Evolutionary conservation across 1,140 invertebrate species (phyloP).

Genomic region (Prorops nasuta): DNA sequence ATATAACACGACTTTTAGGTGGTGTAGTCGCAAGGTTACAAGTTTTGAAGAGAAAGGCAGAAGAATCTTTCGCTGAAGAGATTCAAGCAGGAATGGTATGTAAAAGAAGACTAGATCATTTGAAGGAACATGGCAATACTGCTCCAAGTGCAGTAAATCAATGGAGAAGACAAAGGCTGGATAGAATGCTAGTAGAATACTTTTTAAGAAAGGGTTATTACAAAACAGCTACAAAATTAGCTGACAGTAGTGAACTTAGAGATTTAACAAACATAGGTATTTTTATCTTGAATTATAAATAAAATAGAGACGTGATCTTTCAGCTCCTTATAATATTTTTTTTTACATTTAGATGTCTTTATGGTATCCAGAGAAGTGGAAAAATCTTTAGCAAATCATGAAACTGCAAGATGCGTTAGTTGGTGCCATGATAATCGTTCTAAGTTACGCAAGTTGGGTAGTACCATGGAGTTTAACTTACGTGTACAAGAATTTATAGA

Average conservation of each 20-base stretch:
- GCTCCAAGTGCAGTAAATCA: conserved; percentile 64
- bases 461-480: conserved; percentile 88
- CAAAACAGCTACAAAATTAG: conserved; percentile 83
- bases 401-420: conserved; percentile 85
- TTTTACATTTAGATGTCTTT: conserved; percentile 72
- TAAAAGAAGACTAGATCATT: conserved; percentile 87
- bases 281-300: neutral
- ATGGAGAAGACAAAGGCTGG: conserved; percentile 86
- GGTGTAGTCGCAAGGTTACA: conserved; percentile 88
- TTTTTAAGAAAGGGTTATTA: conserved; percentile 95
- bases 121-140: conserved; percentile 74
- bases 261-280: conserved; percentile 89
- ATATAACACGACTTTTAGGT: conserved; percentile 79
- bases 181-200: conserved; percentile 95
- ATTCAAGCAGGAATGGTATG: conserved; percentile 82
- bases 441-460: conserved; percentile 89
- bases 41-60: conserved; percentile 90
- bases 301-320: neutral
- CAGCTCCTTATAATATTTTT: neutral
- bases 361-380: conserved; percentile 87
- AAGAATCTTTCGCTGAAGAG: conserved; percentile 90
- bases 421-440: conserved; percentile 99
- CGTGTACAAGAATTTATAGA: conserved; percentile 93
- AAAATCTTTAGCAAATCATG: conserved; percentile 71
- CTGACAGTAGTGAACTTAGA: conserved; percentile 78